Evolutionary conservation across 2,113 vertebrate genomes (phyloP), one percentile per base, ranked within the genome.

Genomic region (Mystacornis crossleyi): DNA sequence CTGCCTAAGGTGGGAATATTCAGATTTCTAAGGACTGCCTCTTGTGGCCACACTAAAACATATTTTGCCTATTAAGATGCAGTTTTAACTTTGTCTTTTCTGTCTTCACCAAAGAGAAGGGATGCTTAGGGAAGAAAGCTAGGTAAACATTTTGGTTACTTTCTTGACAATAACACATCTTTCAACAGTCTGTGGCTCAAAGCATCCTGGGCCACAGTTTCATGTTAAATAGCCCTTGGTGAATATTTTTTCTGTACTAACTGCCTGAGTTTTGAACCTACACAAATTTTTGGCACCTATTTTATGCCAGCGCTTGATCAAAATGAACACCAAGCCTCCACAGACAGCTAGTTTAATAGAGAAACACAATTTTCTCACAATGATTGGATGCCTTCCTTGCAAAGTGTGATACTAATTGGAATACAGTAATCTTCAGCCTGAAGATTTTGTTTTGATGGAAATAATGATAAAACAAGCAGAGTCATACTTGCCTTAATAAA

Each of bases 401-500:
- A 57, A 89, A 91, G 62, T n/a, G 25, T 25, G 34, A 61, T 38
- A n/a, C 21, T 85, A 67, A 85, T 82, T 66, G 67, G 51, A 95
- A 79, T 74, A 65, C 12, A 45, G 65, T 53, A 60, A 91, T 66
- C 34, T 92, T 55, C 33, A 93, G 62, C 14, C 1, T 26, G 18
- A 75, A 55, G 23, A 42, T 88, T 82, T 87, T 53, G 21, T 43
- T 93, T 65, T 74, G 58, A 36, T 47, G 54, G 80, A 74, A 95
- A 93, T 74, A 83, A 38, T 36, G 62, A 86, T 65, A 57, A 89
- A 93, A 75, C 24, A 80, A 81, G 33, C 28, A 78, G n/a, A 89
- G 34, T 58, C 81, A 66, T 47, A 55, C 20, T 95, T 65, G 34
- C 51, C 40, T 87, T 95, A 88, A 90, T 91, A 96, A 96, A 91